Evolutionary conservation across 2,888 invertebrate species (phyloP).

Genomic region (Theretra japonica): DNA sequence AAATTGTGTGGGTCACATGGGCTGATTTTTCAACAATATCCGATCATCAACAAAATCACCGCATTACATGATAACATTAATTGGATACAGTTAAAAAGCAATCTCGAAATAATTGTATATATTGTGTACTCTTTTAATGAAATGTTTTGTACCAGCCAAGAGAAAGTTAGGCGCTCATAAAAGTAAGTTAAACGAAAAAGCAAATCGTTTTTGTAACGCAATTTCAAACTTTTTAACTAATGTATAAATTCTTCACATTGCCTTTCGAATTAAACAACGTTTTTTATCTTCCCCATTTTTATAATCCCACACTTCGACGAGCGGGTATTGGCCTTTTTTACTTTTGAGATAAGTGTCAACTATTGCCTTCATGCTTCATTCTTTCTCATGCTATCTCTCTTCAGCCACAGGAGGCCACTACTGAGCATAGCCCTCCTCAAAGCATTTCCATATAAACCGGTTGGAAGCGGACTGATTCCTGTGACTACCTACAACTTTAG

Average conservation of each 20-base stretch:
- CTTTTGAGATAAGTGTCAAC: too few relatives aligned
- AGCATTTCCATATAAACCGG: too few relatives aligned
- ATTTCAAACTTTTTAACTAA: slow-evolving; percentile 20
- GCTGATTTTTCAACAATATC: too few relatives aligned
- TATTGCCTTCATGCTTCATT: too few relatives aligned
- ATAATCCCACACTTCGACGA: too few relatives aligned
- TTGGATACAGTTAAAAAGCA: background rate
- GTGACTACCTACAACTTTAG: too few relatives aligned
- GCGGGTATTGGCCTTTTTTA: too few relatives aligned
- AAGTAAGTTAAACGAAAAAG: slow-evolving; percentile 14
- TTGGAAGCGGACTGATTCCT: too few relatives aligned
- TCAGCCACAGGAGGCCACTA: too few relatives aligned
- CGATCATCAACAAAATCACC: background rate
- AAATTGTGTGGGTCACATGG: too few relatives aligned
- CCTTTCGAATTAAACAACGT: background rate
- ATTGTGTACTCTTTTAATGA: background rate
- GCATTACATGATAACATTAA: background rate
- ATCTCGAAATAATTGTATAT: background rate
- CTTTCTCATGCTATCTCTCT: too few relatives aligned
- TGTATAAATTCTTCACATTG: background rate
- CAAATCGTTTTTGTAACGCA: slow-evolving; percentile 11
- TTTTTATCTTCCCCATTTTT: background rate
- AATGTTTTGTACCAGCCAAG: background rate
- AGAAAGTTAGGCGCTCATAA: background rate
- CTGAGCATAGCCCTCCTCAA: too few relatives aligned